A percentile compares a stretch with the other conserved stretches of the same genome.
phyloP scores from a whole-genome alignment of 2,888 invertebrate species.

The Ectobius pallidus region DNA sequence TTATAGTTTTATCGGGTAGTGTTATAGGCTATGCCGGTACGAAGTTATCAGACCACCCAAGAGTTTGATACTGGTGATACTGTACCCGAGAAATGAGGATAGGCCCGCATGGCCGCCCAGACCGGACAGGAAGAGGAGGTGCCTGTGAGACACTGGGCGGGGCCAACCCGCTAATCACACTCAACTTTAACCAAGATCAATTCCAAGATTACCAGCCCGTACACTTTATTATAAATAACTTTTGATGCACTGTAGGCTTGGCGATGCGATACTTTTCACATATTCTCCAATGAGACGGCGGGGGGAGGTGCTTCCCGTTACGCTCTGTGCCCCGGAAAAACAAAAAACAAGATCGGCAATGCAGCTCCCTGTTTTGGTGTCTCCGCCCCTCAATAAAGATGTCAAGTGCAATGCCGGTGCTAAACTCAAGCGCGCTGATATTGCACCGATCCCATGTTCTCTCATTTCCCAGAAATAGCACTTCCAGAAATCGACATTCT shows the following conservation, averaged over 20 bases:
- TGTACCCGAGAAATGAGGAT: too few species aligned
- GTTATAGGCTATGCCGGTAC: too few species aligned
- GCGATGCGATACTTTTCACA: too few species aligned
- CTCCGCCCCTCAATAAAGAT: background rate
- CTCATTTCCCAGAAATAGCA: too few species aligned
- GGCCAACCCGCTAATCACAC: background rate
- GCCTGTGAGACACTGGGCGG: constrained; percentile 26
- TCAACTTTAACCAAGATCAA: constrained; percentile 2
- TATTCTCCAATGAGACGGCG: constrained; percentile 18
- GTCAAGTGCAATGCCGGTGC: background rate
- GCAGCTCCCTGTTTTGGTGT: background rate
- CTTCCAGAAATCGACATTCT: too few species aligned
- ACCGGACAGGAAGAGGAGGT: constrained; percentile 15
- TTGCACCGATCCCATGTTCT: too few species aligned
- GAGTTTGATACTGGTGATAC: too few species aligned
- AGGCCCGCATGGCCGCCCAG: too few species aligned
- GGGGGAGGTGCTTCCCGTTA: constrained; percentile 20
- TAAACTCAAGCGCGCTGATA: too few species aligned
- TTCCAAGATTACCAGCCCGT: constrained; percentile 10
- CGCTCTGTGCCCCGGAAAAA: constrained; percentile 6
- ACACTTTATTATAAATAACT: constrained; percentile 25
- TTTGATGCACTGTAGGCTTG: constrained; percentile 4
- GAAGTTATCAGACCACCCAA: too few species aligned
- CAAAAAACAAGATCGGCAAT: background rate
- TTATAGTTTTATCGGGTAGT: too few species aligned